A percentile compares a stretch with the other conserved stretches of the same genome.
Conservation (phyloP, 1,140 invertebrate genomes). For the Papilio dardanus region DNA sequence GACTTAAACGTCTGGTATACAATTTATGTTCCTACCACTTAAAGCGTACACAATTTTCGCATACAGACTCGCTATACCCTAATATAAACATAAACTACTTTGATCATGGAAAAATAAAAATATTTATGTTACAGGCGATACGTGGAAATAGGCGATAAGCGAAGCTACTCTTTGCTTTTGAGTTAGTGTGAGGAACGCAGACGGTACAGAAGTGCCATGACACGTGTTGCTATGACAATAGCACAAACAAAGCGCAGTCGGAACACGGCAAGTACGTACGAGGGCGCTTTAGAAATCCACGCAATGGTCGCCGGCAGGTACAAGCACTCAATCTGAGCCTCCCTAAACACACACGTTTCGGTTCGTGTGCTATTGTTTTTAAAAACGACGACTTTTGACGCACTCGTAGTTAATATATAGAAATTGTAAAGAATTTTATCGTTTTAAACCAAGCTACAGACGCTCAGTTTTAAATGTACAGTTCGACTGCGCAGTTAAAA, state of each 20-base stretch:
- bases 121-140: no score
- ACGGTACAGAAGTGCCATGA: neutral
- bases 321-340: slow-evolving; percentile 3
- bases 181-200: neutral
- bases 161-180: neutral
- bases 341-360: slow-evolving; percentile 2
- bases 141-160: neutral
- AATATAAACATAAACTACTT: no score
- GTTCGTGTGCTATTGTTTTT: neutral
- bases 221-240: slow-evolving; percentile 22
- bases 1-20: no score
- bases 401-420: neutral
- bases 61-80: no score
- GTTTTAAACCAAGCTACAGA: no score
- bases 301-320: neutral
- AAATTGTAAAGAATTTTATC: no score
- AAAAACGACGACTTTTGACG: neutral
- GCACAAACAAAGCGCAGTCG: slow-evolving; percentile 18
- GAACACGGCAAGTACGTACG: neutral
- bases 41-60: no score
- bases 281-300: slow-evolving; percentile 6
- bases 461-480: no score
- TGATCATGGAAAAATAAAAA: no score
- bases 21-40: no score
- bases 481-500: no score